phyloP scores from a whole-genome alignment of 2,797 vertebrate species.

The Peromyscus nudipes region DNA sequence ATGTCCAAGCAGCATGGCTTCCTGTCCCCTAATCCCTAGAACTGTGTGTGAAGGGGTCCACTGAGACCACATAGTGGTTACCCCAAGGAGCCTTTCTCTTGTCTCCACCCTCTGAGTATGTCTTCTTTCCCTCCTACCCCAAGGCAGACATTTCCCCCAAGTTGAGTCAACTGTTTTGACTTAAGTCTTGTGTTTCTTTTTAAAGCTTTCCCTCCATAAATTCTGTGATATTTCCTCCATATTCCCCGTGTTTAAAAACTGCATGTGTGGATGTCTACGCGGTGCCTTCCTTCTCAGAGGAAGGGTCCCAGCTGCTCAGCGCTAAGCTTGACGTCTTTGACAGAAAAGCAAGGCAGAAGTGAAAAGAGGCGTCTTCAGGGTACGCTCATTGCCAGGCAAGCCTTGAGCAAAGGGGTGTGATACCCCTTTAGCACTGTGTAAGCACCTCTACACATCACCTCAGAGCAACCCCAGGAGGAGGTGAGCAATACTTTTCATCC shows the following conservation, averaged over 20 bases:
- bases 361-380: not conserved
- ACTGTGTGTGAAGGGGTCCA: accelerated
- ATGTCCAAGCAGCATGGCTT: accelerated
- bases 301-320: conserved; percentile 60
- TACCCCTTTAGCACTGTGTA: accelerated
- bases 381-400: not conserved
- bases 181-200: conserved; percentile 74
- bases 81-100: not conserved
- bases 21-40: not conserved
- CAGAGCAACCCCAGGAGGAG: not conserved
- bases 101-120: not conserved
- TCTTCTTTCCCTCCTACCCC: not conserved
- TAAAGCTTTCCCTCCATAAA: conserved; percentile 78
- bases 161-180: conserved; percentile 77
- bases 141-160: conserved; percentile 51
- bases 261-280: conserved; percentile 4
- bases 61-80: not conserved
- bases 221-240: conserved; percentile 76
- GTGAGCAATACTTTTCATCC: not conserved
- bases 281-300: not conserved
- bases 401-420: not conserved
- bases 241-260: conserved; percentile 69
- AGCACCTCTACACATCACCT: not conserved
- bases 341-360: not conserved
- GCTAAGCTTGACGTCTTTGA: not conserved